Conservation (phyloP, 2,113 vertebrate genomes). For the Mastomys coucha region DNA sequence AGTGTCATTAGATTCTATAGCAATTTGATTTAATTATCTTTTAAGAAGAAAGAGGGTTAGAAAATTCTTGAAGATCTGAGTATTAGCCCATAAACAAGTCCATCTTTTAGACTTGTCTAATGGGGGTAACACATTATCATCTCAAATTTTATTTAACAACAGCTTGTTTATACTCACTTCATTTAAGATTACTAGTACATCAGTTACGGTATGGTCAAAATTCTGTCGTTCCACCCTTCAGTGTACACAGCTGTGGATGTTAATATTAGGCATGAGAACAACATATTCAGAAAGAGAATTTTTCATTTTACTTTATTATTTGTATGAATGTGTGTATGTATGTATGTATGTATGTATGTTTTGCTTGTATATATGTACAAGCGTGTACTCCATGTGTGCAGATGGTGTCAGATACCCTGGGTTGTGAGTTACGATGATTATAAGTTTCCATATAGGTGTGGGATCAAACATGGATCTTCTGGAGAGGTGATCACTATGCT, state of each 20-base stretch:
- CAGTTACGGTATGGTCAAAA: background rate
- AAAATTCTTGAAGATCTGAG: background rate
- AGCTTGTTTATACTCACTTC: background rate
- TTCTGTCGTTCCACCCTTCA: background rate
- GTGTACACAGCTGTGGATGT: background rate
- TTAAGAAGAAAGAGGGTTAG: background rate
- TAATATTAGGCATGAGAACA: background rate
- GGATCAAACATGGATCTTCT: too few species aligned
- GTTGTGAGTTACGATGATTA: background rate
- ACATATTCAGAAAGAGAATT: background rate
- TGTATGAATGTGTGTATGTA: background rate
- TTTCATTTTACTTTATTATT: background rate
- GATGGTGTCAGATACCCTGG: background rate
- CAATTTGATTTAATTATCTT: conserved; percentile 53
- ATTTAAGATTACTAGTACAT: background rate
- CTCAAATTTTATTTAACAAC: background rate
- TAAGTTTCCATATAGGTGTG: too few species aligned
- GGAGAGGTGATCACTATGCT: background rate
- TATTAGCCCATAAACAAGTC: background rate
- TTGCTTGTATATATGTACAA: background rate
- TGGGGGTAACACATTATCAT: background rate
- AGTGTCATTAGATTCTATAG: conserved; percentile 25
- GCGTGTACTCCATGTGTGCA: too few species aligned
- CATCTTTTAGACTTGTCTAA: background rate
- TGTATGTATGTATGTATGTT: background rate